A percentile compares a stretch with the other conserved stretches of the same genome.
phyloP scores from a whole-genome alignment of 2,113 vertebrate species.

The Tachycineta bicolor region DNA sequence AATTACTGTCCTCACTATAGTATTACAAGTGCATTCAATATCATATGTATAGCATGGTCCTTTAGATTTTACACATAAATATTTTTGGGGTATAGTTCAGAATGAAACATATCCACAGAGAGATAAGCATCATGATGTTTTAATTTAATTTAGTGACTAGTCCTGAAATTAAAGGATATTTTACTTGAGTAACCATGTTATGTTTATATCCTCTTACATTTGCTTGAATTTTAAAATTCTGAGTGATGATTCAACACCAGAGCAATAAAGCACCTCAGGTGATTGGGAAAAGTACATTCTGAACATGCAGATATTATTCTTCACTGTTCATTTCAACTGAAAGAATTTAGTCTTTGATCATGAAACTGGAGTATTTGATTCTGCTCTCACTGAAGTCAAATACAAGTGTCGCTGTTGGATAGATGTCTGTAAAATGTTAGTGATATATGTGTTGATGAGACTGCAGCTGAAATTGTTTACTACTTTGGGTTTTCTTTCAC shows the following conservation, averaged over 20 bases:
- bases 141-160: conserved; percentile 39
- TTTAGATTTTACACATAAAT: conserved; percentile 23
- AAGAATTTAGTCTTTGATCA: not conserved
- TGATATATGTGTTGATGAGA: not conserved
- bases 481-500: not conserved
- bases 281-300: not conserved
- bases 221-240: conserved; percentile 13
- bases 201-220: conserved; percentile 23
- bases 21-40: not conserved
- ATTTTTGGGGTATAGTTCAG: conserved; percentile 6
- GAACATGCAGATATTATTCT: not conserved
- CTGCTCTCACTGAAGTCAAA: not conserved
- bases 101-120: not conserved
- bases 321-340: not conserved
- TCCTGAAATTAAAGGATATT: conserved; percentile 22
- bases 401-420: not conserved
- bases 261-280: not conserved
- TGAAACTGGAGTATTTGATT: not conserved
- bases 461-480: not conserved
- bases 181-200: conserved; percentile 17
- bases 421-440: not conserved
- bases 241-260: not conserved
- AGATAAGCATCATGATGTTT: conserved; percentile 16
- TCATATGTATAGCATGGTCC: not conserved
- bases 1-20: conserved; percentile 35